Evolutionary conservation across 2,888 invertebrate species (phyloP).

Genomic region (Lamellibrachia columna): DNA sequence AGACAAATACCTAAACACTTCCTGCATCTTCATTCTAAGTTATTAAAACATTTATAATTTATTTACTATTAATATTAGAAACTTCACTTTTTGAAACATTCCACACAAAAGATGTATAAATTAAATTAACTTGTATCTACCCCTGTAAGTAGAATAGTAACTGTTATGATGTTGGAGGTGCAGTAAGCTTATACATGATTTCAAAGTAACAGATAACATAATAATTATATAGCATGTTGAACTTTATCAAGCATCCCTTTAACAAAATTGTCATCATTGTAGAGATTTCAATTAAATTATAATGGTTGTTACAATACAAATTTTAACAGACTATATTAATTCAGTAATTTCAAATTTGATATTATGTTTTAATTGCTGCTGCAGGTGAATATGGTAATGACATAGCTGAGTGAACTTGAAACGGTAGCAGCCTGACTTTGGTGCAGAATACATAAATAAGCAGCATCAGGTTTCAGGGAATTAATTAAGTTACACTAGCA

Average conservation of each 20-base stretch:
- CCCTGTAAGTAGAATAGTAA: neutral
- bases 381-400: neutral
- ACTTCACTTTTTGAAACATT: too few relatives aligned
- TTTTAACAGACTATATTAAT: neutral
- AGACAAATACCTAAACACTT: neutral
- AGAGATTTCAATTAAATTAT: neutral
- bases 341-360: neutral
- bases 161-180: neutral
- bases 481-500: slow-evolving; percentile 5
- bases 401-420: neutral
- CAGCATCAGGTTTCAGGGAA: neutral
- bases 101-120: too few relatives aligned
- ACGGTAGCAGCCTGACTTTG: neutral
- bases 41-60: too few relatives aligned
- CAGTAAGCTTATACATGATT: neutral
- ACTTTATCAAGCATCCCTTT: neutral
- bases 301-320: neutral
- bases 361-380: neutral
- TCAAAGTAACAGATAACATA: neutral
- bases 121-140: too few relatives aligned
- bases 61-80: too few relatives aligned
- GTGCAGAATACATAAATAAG: neutral
- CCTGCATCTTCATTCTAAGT: neutral
- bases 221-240: neutral
- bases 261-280: neutral